These are phyloP conservation scores for Sebastes baramenuke DNA, from an alignment of 2,797 vertebrate species.

Conservation along the genomic window DNA sequence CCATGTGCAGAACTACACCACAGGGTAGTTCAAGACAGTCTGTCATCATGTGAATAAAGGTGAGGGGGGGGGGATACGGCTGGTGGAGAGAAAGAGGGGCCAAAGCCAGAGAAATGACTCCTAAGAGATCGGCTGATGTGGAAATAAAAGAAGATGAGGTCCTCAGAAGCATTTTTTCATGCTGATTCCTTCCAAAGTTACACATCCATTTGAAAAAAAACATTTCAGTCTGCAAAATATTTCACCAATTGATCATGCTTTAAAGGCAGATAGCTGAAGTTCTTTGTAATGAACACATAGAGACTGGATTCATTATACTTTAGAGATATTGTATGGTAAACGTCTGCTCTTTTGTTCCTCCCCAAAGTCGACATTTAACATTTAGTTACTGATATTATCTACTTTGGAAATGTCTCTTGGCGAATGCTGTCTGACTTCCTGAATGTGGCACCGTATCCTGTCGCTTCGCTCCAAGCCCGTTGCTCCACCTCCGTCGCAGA, in stretches of 20 bases:
- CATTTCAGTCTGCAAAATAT: slow-evolving; percentile 19
- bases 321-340: slow-evolving; percentile 38
- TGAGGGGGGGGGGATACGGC: background rate
- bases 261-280: slow-evolving; percentile 42
- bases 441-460: background rate
- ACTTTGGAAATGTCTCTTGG: slow-evolving; percentile 31
- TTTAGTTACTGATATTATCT: slow-evolving; percentile 21
- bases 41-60: slow-evolving; percentile 2
- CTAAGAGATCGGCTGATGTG: slow-evolving; percentile 6
- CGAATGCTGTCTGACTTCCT: background rate
- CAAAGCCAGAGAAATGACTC: background rate
- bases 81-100: background rate
- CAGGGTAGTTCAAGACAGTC: slow-evolving; percentile 67
- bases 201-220: slow-evolving; percentile 28
- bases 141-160: slow-evolving; percentile 9
- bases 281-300: slow-evolving; percentile 47
- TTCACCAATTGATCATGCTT: slow-evolving; percentile 57
- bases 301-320: slow-evolving; percentile 37
- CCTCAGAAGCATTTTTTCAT: slow-evolving; percentile 43
- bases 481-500: background rate
- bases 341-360: background rate
- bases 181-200: slow-evolving; percentile 42
- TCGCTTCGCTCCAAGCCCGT: background rate
- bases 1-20: slow-evolving; percentile 72
- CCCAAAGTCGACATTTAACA: slow-evolving; percentile 10